Conservation (phyloP, 2,113 vertebrate species). For the mouse (Mus musculus) region GRCm39 chr8:114621501-114622000, state of each 20-base stretch:
- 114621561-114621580: background rate
- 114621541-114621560: background rate
- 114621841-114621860: too few relatives aligned
- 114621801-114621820: background rate
- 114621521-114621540: background rate
- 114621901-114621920: background rate
- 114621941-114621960: background rate
- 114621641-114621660: background rate
- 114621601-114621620: background rate
- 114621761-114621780: rapidly evolving
- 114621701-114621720: background rate
- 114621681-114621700: background rate
- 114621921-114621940: background rate
- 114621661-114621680: background rate
- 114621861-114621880: background rate
- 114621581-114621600: background rate
- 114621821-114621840: background rate
- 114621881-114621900: background rate
- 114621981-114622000: too few relatives aligned
- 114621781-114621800: too few relatives aligned
- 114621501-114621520: background rate
- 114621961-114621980: background rate
- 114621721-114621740: background rate
- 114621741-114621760: background rate
- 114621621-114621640: background rate